Percentiles rank a stretch among this genome's conserved stretches.
phyloP scores from a whole-genome alignment of 2,888 invertebrate genomes.

The Chrysomela aeneicollis region DNA sequence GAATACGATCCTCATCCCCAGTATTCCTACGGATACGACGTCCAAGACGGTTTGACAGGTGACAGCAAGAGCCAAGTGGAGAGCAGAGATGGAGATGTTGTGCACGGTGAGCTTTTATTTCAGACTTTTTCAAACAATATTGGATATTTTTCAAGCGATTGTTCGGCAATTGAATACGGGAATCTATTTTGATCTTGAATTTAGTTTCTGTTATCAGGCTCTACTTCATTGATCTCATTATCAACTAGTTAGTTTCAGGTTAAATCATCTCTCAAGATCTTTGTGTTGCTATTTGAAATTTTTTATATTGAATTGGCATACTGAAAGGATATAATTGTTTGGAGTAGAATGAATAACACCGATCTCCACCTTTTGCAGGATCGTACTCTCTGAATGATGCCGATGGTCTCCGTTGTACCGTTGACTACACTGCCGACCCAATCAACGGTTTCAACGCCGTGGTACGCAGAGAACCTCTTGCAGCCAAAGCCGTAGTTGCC shows the following conservation, averaged over 20 bases:
- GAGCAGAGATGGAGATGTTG: conserved; percentile 69
- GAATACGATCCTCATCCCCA: conserved; percentile 61
- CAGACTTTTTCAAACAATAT: neutral
- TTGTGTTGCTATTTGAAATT: too few species aligned
- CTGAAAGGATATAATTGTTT: too few species aligned
- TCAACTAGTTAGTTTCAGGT: too few species aligned
- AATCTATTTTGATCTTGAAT: conserved; percentile 1
- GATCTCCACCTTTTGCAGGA: conserved; percentile 25
- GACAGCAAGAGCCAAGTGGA: conserved; percentile 70
- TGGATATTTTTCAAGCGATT: too few species aligned
- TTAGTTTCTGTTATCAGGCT: too few species aligned
- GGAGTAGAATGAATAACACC: neutral
- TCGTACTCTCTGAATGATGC: conserved; percentile 66
- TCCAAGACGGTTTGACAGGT: conserved; percentile 66
- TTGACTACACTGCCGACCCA: conserved; percentile 68
- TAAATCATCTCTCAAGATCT: too few species aligned
- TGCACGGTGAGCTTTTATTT: conserved; percentile 45
- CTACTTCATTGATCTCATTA: too few species aligned
- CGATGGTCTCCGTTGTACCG: conserved; percentile 71
- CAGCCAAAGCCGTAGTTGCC: conserved; percentile 42
- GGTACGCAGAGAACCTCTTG: conserved; percentile 63
- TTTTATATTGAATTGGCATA: too few species aligned
- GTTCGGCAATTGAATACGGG: too few species aligned
- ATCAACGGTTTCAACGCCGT: conserved; percentile 67
- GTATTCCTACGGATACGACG: conserved; percentile 67